phyloP scores from a whole-genome alignment of 2,797 vertebrate genomes.

The Zalophus californianus region DNA sequence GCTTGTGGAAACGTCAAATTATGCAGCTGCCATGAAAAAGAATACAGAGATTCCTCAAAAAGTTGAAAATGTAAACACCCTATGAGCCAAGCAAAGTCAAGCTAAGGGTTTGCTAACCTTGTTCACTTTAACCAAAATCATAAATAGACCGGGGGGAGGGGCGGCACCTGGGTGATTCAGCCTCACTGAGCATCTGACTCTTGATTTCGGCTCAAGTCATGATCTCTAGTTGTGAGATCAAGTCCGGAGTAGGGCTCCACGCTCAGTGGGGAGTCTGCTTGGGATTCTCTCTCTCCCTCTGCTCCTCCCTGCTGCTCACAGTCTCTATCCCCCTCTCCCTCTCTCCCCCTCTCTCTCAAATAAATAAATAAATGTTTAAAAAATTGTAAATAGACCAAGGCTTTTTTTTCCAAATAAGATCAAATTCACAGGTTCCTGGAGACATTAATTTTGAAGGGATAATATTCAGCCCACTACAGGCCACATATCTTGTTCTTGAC shows the following conservation, averaged over 20 bases:
- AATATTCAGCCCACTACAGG: not conserved
- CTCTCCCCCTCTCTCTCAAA: not conserved
- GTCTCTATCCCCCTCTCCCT: too few relatives aligned
- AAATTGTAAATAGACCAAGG: not conserved
- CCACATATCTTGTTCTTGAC: not conserved
- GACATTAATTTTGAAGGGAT: not conserved
- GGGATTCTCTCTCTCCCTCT: not conserved
- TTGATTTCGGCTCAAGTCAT: not conserved
- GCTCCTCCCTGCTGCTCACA: not conserved
- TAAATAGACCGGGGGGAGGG: not conserved
- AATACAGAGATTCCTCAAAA: not conserved
- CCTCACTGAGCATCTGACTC: not conserved
- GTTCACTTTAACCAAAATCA: not conserved
- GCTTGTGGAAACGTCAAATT: not conserved
- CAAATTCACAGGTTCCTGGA: not conserved
- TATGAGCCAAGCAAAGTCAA: not conserved
- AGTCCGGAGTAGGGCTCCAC: not conserved
- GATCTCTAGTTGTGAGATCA: not conserved
- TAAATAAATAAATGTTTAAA: not conserved
- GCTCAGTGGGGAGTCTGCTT: not conserved
- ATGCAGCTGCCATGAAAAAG: not conserved
- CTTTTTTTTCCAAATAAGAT: not conserved
- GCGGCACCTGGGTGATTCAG: not conserved
- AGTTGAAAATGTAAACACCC: not conserved
- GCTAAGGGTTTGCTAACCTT: not conserved